phyloP scores from a whole-genome alignment of 2,797 vertebrate species.

The Carapus acus region DNA sequence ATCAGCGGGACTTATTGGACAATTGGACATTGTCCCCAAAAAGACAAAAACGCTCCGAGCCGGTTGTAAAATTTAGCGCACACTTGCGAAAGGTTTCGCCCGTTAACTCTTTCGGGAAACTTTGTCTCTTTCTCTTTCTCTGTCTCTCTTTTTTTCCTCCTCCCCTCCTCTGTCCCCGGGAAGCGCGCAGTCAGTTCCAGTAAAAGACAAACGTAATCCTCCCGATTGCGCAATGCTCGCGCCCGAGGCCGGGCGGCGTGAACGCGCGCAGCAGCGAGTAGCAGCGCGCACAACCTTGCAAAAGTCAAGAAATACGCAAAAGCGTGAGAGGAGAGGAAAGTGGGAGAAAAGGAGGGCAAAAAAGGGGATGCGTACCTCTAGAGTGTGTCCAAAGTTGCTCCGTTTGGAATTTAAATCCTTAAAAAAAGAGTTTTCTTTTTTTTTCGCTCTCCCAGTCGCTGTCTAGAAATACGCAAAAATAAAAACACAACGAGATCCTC shows the following conservation, averaged over 20 bases:
- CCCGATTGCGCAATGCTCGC: slow-evolving; percentile 47
- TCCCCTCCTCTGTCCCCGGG: slow-evolving; percentile 40
- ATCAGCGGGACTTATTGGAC: no score
- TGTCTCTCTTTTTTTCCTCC: slow-evolving; percentile 48
- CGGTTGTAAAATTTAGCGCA: no score
- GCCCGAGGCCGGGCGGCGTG: slow-evolving; percentile 3
- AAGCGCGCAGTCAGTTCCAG: slow-evolving; percentile 60
- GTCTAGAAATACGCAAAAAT: no score
- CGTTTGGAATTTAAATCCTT: slow-evolving; percentile 40
- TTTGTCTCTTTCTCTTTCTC: slow-evolving; percentile 27
- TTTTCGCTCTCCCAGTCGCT: no score
- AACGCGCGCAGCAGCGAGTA: neutral
- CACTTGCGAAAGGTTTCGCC: neutral
- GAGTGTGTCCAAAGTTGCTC: slow-evolving; percentile 17
- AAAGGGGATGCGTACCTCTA: slow-evolving; percentile 41
- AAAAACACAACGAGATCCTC: no score
- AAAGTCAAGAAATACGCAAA: no score
- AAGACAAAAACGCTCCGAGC: no score
- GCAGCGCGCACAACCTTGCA: neutral
- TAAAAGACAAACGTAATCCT: slow-evolving; percentile 51
- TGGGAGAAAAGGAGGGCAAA: neutral
- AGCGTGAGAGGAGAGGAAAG: no score
- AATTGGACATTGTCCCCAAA: no score
- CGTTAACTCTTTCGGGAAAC: neutral
- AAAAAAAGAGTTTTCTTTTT: neutral